phyloP scores from a whole-genome alignment of 64 coral and sea anemone genomes.

The Montipora cactus region DNA sequence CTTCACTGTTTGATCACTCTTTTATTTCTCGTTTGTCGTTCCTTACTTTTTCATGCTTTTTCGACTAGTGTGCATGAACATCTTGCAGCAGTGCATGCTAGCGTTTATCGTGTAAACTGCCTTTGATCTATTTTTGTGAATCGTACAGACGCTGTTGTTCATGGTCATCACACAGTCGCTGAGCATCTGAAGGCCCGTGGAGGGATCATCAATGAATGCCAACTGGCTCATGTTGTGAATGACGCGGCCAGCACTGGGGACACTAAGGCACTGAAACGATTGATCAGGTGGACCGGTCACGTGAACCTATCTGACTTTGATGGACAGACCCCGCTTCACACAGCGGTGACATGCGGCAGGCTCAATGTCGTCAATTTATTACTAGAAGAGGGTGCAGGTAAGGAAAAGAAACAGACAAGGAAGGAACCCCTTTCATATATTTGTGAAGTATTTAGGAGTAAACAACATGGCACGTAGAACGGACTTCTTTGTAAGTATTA shows the following conservation, averaged over 20 bases:
- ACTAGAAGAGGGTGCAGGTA: slow-evolving; percentile 88
- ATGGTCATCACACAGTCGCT: slow-evolving; percentile 65
- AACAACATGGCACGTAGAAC: too few relatives aligned
- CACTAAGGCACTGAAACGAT: slow-evolving; percentile 66
- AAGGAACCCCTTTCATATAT: too few relatives aligned
- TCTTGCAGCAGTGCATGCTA: too few relatives aligned
- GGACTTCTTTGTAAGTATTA: too few relatives aligned
- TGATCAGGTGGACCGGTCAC: slow-evolving; percentile 88
- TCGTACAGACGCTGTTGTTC: slow-evolving; percentile 72
- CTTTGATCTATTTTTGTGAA: not conserved
- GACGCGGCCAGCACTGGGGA: slow-evolving; percentile 70
- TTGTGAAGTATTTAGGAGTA: too few relatives aligned
- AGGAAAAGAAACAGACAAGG: not conserved
- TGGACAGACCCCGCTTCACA: slow-evolving; percentile 80
- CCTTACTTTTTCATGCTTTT: too few relatives aligned
- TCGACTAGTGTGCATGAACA: too few relatives aligned
- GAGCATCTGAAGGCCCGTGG: slow-evolving; percentile 86
- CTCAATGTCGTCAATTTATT: slow-evolving; percentile 67
- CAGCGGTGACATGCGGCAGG: slow-evolving; percentile 64
- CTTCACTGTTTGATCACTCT: too few relatives aligned
- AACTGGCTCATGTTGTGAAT: slow-evolving; percentile 68
- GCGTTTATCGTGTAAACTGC: too few relatives aligned
- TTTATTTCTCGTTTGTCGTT: too few relatives aligned
- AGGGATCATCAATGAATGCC: slow-evolving; percentile 57
- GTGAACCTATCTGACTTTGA: slow-evolving; percentile 83